Base-by-base conservation (phyloP, 1,140 invertebrate genomes). In the Drosophila erecta region DNA sequence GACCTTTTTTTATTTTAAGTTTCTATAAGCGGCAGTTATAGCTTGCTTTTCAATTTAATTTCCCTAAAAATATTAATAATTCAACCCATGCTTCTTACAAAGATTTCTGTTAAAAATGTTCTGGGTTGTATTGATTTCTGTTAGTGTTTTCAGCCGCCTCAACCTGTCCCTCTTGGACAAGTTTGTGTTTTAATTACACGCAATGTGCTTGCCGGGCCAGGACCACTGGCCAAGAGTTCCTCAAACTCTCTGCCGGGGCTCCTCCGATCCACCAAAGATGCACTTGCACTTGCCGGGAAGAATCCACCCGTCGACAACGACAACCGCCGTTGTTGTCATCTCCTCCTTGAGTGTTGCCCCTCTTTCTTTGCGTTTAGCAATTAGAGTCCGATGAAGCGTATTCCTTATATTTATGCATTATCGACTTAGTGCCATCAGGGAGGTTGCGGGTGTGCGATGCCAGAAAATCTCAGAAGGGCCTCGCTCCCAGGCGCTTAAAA, bases 101-200 rank as follows among this genome's bases (percentile, higher is more conserved):
- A n/a, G n/a, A n/a, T n/a, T n/a, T n/a, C n/a, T n/a, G n/a, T n/a
- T n/a, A n/a, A n/a, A n/a, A n/a, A n/a, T n/a, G n/a, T n/a, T n/a
- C n/a, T n/a, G n/a, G n/a, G n/a, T n/a, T n/a, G n/a, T n/a, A n/a
- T n/a, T 14, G 3, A 40, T 47, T 40, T 49, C 15, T 33, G n/a
- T 3, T 17, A 64, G 46, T 64, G 59, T 35, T 22, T 20, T 14
- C 12, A 12, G 17, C 30, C 33, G 8, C 50, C 49, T 58, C 17
- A 38, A 62, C 12, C 17, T 35, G 40, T 35, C 54, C 27, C 43
- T 43, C 20, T 35, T 44, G 49, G 51, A 72, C 64, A 83, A 89
- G 84, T 78, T 89, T 89, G 84, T 67, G 72, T 89, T 89, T 89
- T 89, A 89, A 89, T 89, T 89, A 89, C 84, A 89, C 84, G 84